Base-by-base conservation (phyloP, 2,113 vertebrate genomes). In the Hippocampus comes region DNA sequence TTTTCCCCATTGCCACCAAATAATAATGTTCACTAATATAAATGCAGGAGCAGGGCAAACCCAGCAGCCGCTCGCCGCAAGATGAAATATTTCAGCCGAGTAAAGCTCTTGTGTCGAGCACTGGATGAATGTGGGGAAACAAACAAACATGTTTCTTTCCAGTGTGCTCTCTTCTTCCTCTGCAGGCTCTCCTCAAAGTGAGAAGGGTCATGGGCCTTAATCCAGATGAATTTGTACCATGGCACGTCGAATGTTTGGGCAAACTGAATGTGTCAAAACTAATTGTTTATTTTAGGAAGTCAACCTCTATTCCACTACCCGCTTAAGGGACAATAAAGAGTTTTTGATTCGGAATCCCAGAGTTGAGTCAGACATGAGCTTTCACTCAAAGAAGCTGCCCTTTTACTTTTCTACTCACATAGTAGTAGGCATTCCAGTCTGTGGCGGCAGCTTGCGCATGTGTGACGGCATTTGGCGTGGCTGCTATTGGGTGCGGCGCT, bases 391-490 rank as follows among this genome's bases (percentile, higher is more conserved):
- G 27, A 18, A 34, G 57, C 23, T 59, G 57, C 14, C 20, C 34
- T 21, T 20, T 25, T 3, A 21, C 9, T 60, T 30, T 61, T 2
- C 59, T 30, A 48, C 93, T 93, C 80, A 94, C 93, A 17, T 93
- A 94, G 81, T 94, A 94, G 78, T 94, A 94, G 63, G 92, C 75
- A 86, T 86, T 94, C 93, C 93, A 94, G 86, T 93, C 92, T 0
- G 88, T 74, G 59, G 88, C 68, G 1, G 88, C 67, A 7, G 84
- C 71, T 71, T 89, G 90, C 55, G 90, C 11, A 20, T 89, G 90
- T 0, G 90, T 56, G 56, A 87, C 86, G 0, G 89, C 57, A 80
- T 4, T 80, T 9, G 91, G 80, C 0, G 88, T n/a, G 23, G 88
- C 78, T 0, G 85, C 82, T 0, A 79, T 84, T 0, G 90, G 82